phyloP scores from a whole-genome alignment of 2,797 vertebrate species.

The Clamator glandarius region DNA sequence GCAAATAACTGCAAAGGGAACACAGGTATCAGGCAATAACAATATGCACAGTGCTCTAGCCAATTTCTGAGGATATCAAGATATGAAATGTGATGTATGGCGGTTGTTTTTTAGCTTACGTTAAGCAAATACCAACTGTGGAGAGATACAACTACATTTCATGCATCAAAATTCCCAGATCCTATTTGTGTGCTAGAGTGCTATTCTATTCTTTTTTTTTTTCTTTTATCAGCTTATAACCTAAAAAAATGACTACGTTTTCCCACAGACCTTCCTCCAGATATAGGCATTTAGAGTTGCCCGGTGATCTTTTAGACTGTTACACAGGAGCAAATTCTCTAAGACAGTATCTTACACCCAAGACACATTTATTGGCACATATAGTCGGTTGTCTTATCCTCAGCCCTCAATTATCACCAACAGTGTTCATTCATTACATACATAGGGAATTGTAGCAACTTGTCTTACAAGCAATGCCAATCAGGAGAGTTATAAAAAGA shows the following conservation, averaged over 20 bases:
- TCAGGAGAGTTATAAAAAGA: not conserved
- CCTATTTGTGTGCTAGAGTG: not conserved
- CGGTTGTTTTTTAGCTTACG: not conserved
- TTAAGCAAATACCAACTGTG: not conserved
- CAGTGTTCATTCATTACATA: not conserved
- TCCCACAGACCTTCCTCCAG: not conserved
- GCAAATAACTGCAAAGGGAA: not conserved
- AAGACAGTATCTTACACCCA: not conserved
- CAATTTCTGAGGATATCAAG: not conserved
- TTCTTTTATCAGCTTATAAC: not conserved
- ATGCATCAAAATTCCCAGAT: not conserved
- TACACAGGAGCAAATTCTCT: not conserved
- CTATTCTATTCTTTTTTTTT: not conserved
- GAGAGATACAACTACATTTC: not conserved
- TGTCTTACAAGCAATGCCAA: not conserved
- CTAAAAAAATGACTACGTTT: not conserved
- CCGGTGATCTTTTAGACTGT: not conserved
- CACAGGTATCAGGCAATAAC: not conserved
- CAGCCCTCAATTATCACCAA: not conserved
- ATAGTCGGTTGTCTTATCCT: not conserved
- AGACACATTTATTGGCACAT: not conserved
- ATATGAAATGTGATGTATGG: not conserved
- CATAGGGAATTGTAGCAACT: not conserved
- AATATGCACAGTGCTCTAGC: not conserved
- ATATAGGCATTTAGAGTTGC: not conserved